Evolutionary conservation across 2,888 invertebrate species (phyloP).

Genomic region (Plebejus melissa): DNA sequence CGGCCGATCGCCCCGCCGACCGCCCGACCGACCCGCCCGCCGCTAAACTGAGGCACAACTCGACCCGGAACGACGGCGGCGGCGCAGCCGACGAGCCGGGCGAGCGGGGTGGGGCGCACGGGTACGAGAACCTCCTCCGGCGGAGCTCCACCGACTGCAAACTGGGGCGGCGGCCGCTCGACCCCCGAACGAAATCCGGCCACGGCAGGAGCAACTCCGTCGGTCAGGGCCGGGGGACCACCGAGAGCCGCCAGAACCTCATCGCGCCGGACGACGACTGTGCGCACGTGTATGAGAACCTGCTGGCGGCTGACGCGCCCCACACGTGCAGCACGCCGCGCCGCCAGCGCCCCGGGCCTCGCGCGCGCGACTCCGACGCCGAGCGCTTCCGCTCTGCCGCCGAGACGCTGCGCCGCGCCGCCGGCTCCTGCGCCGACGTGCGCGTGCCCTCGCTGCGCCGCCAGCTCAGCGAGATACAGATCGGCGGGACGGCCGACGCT

Average conservation of each 20-base stretch:
- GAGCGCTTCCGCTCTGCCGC: constrained; percentile 68
- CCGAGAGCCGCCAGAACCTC: constrained; percentile 71
- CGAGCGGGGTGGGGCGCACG: constrained; percentile 41
- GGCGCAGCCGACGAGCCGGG: constrained; percentile 38
- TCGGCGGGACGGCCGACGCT: constrained; percentile 43
- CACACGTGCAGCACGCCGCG: constrained; percentile 74
- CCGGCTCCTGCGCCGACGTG: constrained; percentile 61
- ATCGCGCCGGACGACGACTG: constrained; percentile 65
- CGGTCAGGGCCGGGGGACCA: constrained; percentile 66
- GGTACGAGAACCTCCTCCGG: constrained; percentile 67
- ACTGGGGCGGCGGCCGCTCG: constrained; percentile 55
- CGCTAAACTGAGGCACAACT: constrained; percentile 56
- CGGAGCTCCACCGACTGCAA: constrained; percentile 71
- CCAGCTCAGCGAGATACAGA: constrained; percentile 61
- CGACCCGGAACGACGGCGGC: constrained; percentile 45
- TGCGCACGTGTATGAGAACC: constrained; percentile 71
- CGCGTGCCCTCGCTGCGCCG: constrained; percentile 46
- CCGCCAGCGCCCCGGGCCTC: constrained; percentile 50
- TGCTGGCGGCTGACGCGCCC: constrained; percentile 54
- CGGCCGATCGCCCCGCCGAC: constrained; percentile 51
- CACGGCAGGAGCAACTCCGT: constrained; percentile 73
- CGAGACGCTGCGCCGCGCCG: constrained; percentile 57
- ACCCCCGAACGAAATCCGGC: constrained; percentile 51
- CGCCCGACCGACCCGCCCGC: constrained; percentile 52
- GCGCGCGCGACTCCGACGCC: constrained; percentile 51